Percentiles rank a stretch among this genome's conserved stretches.
Evolutionary conservation across 2,888 invertebrate species (phyloP).

Genomic region (Branchipolynoe longqiensis): DNA sequence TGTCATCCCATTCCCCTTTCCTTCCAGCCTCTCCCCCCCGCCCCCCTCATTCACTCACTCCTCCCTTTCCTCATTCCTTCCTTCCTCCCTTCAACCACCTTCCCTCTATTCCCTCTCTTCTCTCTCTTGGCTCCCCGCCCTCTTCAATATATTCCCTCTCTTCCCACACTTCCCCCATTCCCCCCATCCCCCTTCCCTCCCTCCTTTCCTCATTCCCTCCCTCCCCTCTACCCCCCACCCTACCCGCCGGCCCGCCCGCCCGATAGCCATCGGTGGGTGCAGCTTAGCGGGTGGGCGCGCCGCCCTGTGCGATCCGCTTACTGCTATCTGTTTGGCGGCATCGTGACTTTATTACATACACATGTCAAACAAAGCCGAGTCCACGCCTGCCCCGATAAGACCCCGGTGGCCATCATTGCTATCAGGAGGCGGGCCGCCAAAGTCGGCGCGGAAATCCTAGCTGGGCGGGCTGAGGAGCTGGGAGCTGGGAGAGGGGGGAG

Average conservation of each 20-base stretch:
- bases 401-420: constrained; percentile 4
- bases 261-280: background rate
- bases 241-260: background rate
- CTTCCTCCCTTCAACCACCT: background rate
- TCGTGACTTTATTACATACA: constrained; percentile 46
- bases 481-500: no score
- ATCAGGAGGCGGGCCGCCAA: constrained; percentile 4
- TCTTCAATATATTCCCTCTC: no score
- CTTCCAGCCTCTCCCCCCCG: background rate
- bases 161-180: background rate
- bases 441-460: constrained; percentile 12
- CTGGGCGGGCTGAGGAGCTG: background rate
- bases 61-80: background rate
- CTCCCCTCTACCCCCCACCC: background rate
- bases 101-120: no score
- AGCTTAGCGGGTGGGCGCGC: no score
- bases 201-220: background rate
- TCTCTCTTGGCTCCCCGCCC: no score
- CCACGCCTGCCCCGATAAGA: constrained; percentile 1
- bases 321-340: background rate
- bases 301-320: constrained; percentile 21
- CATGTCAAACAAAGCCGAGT: constrained; percentile 38
- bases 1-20: background rate
- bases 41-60: background rate
- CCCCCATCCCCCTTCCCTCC: background rate